phyloP scores from a whole-genome alignment of 2,888 invertebrate species.

The Mythimna albipuncta region DNA sequence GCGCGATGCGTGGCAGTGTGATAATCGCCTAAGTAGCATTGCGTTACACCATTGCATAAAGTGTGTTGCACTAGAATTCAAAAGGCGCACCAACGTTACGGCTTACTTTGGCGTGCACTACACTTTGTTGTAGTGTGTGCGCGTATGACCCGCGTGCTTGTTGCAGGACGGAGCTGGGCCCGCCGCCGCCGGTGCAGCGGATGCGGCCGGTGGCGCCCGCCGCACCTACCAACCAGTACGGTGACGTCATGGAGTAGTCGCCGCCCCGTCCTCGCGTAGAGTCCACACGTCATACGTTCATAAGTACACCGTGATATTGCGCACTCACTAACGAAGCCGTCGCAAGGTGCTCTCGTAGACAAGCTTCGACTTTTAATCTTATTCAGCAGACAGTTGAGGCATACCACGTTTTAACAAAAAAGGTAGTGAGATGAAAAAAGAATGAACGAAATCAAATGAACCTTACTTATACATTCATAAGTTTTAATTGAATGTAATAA shows the following conservation, averaged over 20 bases:
- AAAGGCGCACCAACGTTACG: background rate
- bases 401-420: background rate
- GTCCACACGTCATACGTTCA: conserved; percentile 26
- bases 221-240: conserved; percentile 80
- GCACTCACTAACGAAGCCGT: conserved; percentile 8
- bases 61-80: background rate
- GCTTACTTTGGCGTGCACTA: background rate
- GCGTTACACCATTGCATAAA: background rate
- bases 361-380: conserved; percentile 1
- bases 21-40: background rate
- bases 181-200: conserved; percentile 64
- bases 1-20: too few species aligned
- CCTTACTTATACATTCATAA: background rate
- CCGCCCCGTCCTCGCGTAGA: conserved; percentile 22
- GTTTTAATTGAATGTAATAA: background rate
- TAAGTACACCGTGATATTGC: conserved; percentile 29
- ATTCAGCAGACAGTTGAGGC: background rate
- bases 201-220: conserved; percentile 57
- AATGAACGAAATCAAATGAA: background rate
- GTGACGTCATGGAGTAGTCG: conserved; percentile 79
- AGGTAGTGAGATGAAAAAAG: background rate
- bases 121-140: background rate
- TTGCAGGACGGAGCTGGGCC: conserved; percentile 77
- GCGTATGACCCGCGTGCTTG: conserved; percentile 30
- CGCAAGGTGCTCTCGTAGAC: conserved; percentile 2